Evolutionary conservation across 2,888 invertebrate species (phyloP).

Genomic region (Hirtodrosophila confusa): DNA sequence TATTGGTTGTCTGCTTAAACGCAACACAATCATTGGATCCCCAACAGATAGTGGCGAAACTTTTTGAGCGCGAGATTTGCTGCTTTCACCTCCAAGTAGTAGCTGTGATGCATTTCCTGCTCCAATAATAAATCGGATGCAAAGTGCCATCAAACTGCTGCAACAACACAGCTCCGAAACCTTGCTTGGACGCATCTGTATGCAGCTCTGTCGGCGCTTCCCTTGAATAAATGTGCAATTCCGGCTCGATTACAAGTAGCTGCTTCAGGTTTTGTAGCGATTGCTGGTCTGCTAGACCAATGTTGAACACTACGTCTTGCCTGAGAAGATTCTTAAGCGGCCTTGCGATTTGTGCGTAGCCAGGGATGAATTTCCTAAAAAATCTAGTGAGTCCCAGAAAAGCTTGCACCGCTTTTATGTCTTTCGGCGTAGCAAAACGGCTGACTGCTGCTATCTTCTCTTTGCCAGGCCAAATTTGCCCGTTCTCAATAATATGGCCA

Average conservation of each 20-base stretch:
- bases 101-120: background rate
- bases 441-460: slow-evolving; percentile 32
- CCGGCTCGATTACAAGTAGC: background rate
- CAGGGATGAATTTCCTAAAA: slow-evolving; percentile 12
- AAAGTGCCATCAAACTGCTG: background rate
- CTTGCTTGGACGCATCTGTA: background rate
- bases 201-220: background rate
- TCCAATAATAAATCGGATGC: background rate
- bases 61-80: background rate
- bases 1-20: slow-evolving; percentile 1
- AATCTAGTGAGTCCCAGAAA: background rate
- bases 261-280: too few relatives aligned
- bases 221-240: background rate
- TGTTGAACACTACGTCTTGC: too few relatives aligned
- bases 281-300: too few relatives aligned
- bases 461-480: slow-evolving; percentile 22
- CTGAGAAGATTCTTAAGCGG: background rate
- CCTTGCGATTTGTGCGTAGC: slow-evolving; percentile 1
- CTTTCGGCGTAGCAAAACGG: slow-evolving; percentile 17
- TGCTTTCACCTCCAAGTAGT: background rate
- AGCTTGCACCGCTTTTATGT: slow-evolving; percentile 17
- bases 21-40: background rate
- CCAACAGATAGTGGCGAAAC: background rate
- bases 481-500: slow-evolving; percentile 22
- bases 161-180: too few relatives aligned